Conservation (phyloP, 2,113 vertebrate genomes). For the Genyomyrus donnyi region DNA sequence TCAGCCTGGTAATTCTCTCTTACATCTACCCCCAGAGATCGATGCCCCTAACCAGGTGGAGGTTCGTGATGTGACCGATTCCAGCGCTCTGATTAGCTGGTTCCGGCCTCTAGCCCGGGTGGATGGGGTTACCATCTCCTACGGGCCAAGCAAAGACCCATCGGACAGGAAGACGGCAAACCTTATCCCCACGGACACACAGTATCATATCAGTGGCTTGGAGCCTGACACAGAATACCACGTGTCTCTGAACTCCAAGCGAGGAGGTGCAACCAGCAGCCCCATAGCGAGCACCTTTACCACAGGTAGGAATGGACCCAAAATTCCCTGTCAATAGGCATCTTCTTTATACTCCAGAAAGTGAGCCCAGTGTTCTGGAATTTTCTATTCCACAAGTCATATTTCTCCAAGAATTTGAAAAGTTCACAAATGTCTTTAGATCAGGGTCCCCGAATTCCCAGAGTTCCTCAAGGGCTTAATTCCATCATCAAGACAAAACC, state of each 20-base stretch:
- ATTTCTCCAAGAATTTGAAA: not conserved
- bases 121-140: slow-evolving; percentile 68
- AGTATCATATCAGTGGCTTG: slow-evolving; percentile 73
- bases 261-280: slow-evolving; percentile 64
- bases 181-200: slow-evolving; percentile 67
- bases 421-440: not conserved
- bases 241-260: slow-evolving; percentile 68
- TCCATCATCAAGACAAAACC: not conserved
- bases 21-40: slow-evolving; percentile 58
- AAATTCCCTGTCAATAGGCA: not conserved
- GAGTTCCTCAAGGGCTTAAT: not conserved
- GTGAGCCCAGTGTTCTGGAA: not conserved
- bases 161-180: slow-evolving; percentile 65
- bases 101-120: slow-evolving; percentile 71
- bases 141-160: slow-evolving; percentile 60
- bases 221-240: slow-evolving; percentile 79
- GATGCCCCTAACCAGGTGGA: slow-evolving; percentile 77
- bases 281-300: slow-evolving; percentile 67
- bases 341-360: not conserved
- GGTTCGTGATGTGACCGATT: slow-evolving; percentile 77
- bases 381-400: not conserved
- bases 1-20: not conserved
- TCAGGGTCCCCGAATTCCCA: not conserved
- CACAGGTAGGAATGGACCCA: slow-evolving; percentile 65
- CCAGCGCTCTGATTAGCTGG: slow-evolving; percentile 80